These are phyloP conservation scores for Rhombomys opimus DNA, from an alignment of 2,113 vertebrate genomes.

Conservation along the genomic window DNA sequence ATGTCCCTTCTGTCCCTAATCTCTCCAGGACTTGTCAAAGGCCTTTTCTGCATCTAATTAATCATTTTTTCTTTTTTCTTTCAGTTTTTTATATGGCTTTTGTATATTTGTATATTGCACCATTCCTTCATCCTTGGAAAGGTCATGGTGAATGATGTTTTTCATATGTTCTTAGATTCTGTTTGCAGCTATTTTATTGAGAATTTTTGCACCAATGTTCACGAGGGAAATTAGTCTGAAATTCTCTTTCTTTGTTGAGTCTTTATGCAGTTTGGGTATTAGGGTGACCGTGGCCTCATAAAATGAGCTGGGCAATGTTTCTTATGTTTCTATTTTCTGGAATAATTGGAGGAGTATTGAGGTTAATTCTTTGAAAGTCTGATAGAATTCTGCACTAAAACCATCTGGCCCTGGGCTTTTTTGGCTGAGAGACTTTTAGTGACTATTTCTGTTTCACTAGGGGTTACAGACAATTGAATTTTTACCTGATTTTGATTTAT, in stretches of 20 bases:
- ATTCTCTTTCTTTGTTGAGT: not conserved
- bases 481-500: too few species aligned
- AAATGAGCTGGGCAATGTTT: not conserved
- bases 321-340: not conserved
- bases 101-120: too few species aligned
- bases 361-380: not conserved
- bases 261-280: not conserved
- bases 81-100: not conserved
- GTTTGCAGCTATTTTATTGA: not conserved
- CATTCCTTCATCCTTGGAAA: not conserved
- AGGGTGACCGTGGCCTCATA: not conserved
- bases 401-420: too few species aligned
- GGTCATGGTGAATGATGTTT: not conserved
- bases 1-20: not conserved
- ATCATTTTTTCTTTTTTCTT: not conserved
- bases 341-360: not conserved
- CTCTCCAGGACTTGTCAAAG: not conserved
- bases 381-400: too few species aligned
- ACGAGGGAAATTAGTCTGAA: not conserved
- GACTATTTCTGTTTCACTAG: too few species aligned
- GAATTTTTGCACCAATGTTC: not conserved
- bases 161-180: not conserved
- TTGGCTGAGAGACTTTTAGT: too few species aligned
- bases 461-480: too few species aligned
- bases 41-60: not conserved